Base-by-base conservation (phyloP, 2,797 vertebrate genomes). In the Chrosomus eos region DNA sequence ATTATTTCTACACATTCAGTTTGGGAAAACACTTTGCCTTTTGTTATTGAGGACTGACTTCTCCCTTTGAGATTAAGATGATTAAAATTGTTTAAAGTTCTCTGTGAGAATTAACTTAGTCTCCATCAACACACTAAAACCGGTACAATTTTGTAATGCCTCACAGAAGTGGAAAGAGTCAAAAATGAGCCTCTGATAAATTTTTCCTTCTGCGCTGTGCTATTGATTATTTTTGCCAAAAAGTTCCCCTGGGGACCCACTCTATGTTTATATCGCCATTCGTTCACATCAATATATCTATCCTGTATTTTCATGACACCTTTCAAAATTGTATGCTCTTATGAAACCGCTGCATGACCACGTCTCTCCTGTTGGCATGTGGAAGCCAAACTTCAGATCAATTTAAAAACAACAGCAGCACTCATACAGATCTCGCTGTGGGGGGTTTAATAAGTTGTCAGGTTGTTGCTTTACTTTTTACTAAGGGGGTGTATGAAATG, bases 41-140 rank as follows among this genome's bases (percentile, higher is more conserved):
- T 55, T 67, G 36, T 45, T 58, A 28, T 55, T 55, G 67, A 51
- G 90, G 93, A 95, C 93, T 94, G 93, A 94, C 55, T n/a, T 55
- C 19, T 73, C 36, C 18, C 4, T 28, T 36, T 72, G 86, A 73
- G 72, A 77, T 81, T 87, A 51, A 84, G 86, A 79, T 73, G 48
- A 31, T 80, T 68, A 60, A 3, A 21, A 40, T 81, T 55, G 36
- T 71, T 77, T 84, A 28, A 81, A 16, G 51, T 75, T 62, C 68
- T 53, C 58, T 40, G 53, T 16, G 58, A 51, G 28, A 75, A 83
- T 83, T 16, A 76, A 66, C 71, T 60, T 55, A 38, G 33, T 72
- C 51, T 18, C 45, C 73, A 73, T 81, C 86, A 72, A 88, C 87
- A 60, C 33, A 38, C 26, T 79, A 62, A 79, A 81, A 68, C 4